These are phyloP conservation scores for Drosophila mettleri DNA, from an alignment of 2,888 invertebrate species.

Conservation along the genomic window DNA sequence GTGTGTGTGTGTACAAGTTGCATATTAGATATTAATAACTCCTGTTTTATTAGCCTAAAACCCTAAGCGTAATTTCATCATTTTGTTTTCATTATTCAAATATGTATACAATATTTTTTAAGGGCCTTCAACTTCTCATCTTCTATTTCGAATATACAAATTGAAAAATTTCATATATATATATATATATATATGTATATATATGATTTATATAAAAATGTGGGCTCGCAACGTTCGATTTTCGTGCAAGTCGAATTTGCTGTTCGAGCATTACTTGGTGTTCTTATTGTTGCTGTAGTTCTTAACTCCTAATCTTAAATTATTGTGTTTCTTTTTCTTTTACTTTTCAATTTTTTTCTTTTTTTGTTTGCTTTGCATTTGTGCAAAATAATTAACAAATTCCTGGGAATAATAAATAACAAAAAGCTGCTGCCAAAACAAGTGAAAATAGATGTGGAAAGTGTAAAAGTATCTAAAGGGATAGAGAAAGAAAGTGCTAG, in stretches of 20 bases:
- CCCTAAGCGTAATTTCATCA: conserved; percentile 67
- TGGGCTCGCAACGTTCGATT: conserved; percentile 5
- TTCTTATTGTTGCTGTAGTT: conserved; percentile 3
- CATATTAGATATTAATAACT: conserved; percentile 76
- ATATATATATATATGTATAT: conserved; percentile 3
- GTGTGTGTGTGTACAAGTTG: conserved; percentile 61
- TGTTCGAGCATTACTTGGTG: conserved; percentile 13
- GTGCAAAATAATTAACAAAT: conserved; percentile 60
- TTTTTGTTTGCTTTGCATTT: conserved; percentile 12
- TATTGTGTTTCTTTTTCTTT: neutral
- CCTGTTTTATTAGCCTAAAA: conserved; percentile 57
- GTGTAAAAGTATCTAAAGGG: neutral
- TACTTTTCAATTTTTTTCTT: neutral
- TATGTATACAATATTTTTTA: conserved; percentile 46
- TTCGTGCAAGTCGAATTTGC: conserved; percentile 1
- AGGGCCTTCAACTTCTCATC: neutral
- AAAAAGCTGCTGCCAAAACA: conserved; percentile 50
- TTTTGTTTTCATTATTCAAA: conserved; percentile 29
- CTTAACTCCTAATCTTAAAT: conserved; percentile 14
- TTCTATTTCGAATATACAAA: conserved; percentile 33
- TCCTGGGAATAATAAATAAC: conserved; percentile 62
- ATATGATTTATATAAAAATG: conserved; percentile 1
- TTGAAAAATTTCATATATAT: conserved; percentile 11
- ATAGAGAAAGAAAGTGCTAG: neutral
- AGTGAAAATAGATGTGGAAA: conserved; percentile 16